Evolutionary conservation across 1,140 invertebrate genomes (phyloP).

Genomic region (Diuraphis noxia): DNA sequence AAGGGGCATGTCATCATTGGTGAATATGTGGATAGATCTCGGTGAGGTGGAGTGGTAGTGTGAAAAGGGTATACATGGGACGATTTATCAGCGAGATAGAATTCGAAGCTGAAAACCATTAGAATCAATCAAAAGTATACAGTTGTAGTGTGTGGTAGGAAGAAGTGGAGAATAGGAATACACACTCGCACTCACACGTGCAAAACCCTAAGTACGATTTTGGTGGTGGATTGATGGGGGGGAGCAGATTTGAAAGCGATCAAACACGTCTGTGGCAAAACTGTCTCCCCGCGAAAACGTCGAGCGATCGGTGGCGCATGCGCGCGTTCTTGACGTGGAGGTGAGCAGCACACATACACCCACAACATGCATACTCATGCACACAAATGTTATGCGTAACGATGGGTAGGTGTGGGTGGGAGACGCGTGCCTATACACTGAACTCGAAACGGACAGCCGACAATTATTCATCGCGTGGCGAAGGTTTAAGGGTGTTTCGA

Average conservation of each 20-base stretch:
- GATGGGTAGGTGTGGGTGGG: neutral
- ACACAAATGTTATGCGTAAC: neutral
- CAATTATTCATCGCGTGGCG: constrained; percentile 45
- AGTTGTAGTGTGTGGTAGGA: neutral
- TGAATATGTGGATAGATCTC: too few relatives aligned
- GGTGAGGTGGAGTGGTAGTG: neutral
- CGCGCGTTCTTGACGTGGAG: neutral
- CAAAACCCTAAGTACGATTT: neutral
- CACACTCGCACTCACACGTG: neutral
- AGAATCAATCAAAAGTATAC: constrained; percentile 48
- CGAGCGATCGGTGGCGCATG: neutral
- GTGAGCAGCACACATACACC: too few relatives aligned
- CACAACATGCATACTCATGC: neutral
- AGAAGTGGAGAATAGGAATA: neutral
- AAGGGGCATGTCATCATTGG: neutral
- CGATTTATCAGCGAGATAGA: constrained; percentile 39
- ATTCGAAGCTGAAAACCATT: constrained; percentile 43
- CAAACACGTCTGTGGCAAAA: constrained; percentile 37
- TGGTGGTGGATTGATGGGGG: neutral
- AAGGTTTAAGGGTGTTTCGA: neutral
- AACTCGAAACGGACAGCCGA: constrained; percentile 27
- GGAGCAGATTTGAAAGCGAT: neutral
- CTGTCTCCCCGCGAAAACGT: constrained; percentile 27
- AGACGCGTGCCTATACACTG: neutral
- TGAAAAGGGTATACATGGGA: neutral